These are phyloP conservation scores for Alligator sinensis DNA, from an alignment of 2,113 vertebrate species.

Conservation along the genomic window DNA sequence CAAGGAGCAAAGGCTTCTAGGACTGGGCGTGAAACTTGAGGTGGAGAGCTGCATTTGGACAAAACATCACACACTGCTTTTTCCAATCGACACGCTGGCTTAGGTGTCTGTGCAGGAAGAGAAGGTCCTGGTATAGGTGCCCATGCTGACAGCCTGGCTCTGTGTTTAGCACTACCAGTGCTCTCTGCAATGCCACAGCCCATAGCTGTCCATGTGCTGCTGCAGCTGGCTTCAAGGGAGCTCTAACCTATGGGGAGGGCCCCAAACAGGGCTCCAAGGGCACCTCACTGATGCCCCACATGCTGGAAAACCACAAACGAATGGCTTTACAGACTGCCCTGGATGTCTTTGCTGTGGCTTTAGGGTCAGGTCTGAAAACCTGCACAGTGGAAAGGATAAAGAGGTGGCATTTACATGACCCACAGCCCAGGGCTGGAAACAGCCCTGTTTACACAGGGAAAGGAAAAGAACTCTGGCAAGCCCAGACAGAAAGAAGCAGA, in stretches of 20 bases:
- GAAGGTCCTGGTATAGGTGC: not conserved
- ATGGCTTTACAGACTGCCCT: fast-evolving
- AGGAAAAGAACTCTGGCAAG: fast-evolving
- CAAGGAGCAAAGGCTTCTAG: not conserved
- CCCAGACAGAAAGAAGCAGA: not conserved
- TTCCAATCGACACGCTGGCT: not conserved
- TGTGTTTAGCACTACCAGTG: not conserved
- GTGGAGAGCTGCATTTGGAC: fast-evolving
- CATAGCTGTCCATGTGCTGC: fast-evolving
- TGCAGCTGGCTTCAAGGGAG: not conserved
- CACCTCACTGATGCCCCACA: not conserved
- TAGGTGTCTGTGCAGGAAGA: not conserved
- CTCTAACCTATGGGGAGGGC: not conserved
- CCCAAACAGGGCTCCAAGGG: not conserved
- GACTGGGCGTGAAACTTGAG: not conserved
- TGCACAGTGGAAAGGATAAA: fast-evolving
- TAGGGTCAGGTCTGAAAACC: not conserved
- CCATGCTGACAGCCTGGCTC: not conserved
- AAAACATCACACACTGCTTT: not conserved
- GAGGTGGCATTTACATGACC: fast-evolving
- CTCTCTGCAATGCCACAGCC: not conserved
- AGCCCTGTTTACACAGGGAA: not conserved
- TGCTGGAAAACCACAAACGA: fast-evolving
- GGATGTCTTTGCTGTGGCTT: too few species aligned
- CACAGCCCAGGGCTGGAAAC: not conserved